phyloP scores from a whole-genome alignment of 2,113 vertebrate species.

The Otus sunia region DNA sequence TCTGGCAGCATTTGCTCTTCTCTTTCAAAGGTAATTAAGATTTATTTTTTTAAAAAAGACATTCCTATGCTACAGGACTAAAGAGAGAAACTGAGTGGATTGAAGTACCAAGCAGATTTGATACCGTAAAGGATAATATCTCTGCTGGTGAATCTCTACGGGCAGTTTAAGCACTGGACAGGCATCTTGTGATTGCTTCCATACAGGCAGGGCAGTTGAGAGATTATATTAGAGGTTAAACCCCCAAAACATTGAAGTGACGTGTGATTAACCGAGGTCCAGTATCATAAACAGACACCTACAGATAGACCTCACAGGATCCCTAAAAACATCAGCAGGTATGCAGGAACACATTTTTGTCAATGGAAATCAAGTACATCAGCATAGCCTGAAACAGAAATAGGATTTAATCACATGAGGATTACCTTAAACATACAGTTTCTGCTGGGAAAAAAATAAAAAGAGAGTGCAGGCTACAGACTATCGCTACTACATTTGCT shows the following conservation, averaged over 20 bases:
- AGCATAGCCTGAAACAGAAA: background rate
- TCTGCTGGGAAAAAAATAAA: background rate
- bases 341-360: background rate
- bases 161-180: background rate
- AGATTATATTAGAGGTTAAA: background rate
- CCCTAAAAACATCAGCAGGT: background rate
- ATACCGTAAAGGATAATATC: background rate
- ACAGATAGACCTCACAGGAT: background rate
- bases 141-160: background rate
- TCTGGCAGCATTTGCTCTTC: background rate
- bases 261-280: background rate
- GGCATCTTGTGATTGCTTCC: background rate
- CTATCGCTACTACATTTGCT: background rate
- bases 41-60: background rate
- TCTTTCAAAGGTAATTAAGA: background rate
- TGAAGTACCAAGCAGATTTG: background rate
- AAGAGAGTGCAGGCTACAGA: background rate
- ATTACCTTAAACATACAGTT: background rate
- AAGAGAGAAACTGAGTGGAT: background rate
- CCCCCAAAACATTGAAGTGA: background rate
- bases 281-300: background rate
- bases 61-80: background rate
- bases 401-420: background rate
- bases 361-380: background rate
- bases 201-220: background rate